Base-by-base conservation (phyloP, 2,888 invertebrate genomes). In the Dasysyrphus tricinctus region DNA sequence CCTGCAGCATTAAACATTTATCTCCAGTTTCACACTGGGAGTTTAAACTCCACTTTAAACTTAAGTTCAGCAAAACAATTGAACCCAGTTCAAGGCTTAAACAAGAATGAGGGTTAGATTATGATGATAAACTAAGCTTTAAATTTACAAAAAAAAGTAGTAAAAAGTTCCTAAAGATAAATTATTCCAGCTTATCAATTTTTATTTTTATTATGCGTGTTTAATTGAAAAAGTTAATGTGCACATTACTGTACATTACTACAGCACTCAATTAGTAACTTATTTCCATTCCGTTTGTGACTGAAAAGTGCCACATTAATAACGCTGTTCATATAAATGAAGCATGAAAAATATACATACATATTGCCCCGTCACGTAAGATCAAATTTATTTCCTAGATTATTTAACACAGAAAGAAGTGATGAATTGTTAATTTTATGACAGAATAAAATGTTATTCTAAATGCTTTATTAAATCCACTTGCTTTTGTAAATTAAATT, bases 251-350 rank as follows among this genome's bases (percentile, higher is more conserved):
- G n/a, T n/a, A 32, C 24, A 51, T 14, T 51, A 51, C n/a, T n/a
- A 51, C 24, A 51, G 12, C 51, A 29, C 14, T 51, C 1, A 51
- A 51, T 44, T 19, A 29, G 16, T 34, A 16, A 1, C 4, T 32
- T 7, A n/a, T 44, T 56, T 56, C 34, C 3, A 56, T 56, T 56
- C 32, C 6, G 9, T n/a, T 34, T n/a, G 32, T 56, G 34, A 34
- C 32, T 56, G 34, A 8, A 34, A 56, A 56, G 5, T 56, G 56
- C 32, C 56, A 56, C 56, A 56, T 56, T 34, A 56, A 56, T 56
- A 56, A 56, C 32, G 56, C n/a, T 56, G 5, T 5, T 34, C 56
- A 56, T 56, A 56, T 56, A 34, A 56, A 56, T 56, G 34, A 56
- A 32, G n/a, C 9, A 24, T 51, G 5, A 51, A 51, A 24, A 9